phyloP scores from a whole-genome alignment of 2,888 invertebrate genomes.

The Frankliniella fusca region DNA sequence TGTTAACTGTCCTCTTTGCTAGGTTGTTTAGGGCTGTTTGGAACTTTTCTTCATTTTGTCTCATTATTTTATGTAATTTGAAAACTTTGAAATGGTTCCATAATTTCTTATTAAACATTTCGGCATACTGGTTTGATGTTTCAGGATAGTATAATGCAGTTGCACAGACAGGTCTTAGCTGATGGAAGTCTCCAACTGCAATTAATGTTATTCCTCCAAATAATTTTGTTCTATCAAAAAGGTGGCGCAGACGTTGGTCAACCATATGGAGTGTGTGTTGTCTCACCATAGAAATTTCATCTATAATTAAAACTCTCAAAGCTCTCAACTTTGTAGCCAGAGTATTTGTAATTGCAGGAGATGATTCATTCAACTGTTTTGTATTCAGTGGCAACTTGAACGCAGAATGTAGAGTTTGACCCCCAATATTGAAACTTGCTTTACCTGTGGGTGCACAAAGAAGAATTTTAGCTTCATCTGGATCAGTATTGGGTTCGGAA shows the following conservation, averaged over 20 bases:
- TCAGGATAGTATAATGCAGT: slow-evolving; percentile 29
- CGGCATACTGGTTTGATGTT: too few species aligned
- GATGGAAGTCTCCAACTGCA: too few species aligned
- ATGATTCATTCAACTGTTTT: neutral
- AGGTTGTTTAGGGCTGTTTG: slow-evolving; percentile 34
- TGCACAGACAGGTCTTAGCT: slow-evolving; percentile 38
- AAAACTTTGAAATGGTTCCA: slow-evolving; percentile 36
- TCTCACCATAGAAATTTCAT: slow-evolving; percentile 34
- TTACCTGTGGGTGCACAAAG: too few species aligned
- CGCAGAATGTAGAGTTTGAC: slow-evolving; percentile 41
- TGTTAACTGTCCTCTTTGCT: slow-evolving; percentile 32
- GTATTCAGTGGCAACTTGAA: slow-evolving; percentile 34
- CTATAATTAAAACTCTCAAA: slow-evolving; percentile 28
- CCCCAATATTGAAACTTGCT: too few species aligned
- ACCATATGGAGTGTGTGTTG: slow-evolving; percentile 15
- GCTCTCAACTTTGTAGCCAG: too few species aligned
- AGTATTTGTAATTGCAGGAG: too few species aligned
- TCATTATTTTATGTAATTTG: slow-evolving; percentile 37
- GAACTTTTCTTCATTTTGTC: slow-evolving; percentile 37
- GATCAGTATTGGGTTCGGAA: too few species aligned
- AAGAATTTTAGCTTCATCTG: too few species aligned
- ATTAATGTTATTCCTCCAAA: slow-evolving; percentile 36
- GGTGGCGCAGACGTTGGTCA: slow-evolving; percentile 33
- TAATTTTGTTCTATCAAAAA: slow-evolving; percentile 28
- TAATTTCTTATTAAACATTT: slow-evolving; percentile 9